Evolutionary conservation across 2,113 vertebrate genomes (phyloP).

Genomic region (Mola mola): DNA sequence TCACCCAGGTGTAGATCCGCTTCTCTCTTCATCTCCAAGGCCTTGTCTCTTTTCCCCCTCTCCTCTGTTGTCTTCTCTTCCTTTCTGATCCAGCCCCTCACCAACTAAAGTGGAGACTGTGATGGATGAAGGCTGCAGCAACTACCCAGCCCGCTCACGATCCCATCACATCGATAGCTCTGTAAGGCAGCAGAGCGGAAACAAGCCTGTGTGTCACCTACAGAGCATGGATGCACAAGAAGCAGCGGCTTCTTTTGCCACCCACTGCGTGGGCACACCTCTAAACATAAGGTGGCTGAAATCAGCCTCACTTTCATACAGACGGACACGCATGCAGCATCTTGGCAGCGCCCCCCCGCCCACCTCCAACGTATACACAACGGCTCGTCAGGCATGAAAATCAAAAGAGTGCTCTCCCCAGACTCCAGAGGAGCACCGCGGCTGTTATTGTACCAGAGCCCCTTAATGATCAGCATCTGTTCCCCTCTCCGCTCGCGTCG

Average conservation of each 20-base stretch:
- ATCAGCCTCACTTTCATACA: constrained; percentile 13
- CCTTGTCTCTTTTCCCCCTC: constrained; percentile 39
- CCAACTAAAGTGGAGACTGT: constrained; percentile 62
- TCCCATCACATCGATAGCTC: constrained; percentile 46
- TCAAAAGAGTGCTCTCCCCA: constrained; percentile 71
- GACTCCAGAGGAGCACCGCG: constrained; percentile 62
- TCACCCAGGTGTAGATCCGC: constrained; percentile 67
- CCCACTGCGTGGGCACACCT: constrained; percentile 30
- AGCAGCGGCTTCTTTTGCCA: constrained; percentile 49
- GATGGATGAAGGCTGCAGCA: constrained; percentile 72
- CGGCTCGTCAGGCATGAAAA: constrained; percentile 74
- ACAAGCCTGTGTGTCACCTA: constrained; percentile 30
- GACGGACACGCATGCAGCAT: constrained; percentile 43
- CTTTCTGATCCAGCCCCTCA: constrained; percentile 44
- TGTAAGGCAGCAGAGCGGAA: constrained; percentile 23
- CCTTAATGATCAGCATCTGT: constrained; percentile 79
- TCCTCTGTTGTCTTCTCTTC: constrained; percentile 30
- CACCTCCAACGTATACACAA: constrained; percentile 61
- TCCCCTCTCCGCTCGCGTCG: constrained; percentile 58
- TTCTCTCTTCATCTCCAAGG: constrained; percentile 26
- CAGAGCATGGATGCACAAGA: constrained; percentile 32
- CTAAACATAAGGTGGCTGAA: constrained; percentile 22
- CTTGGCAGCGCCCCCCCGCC: constrained; percentile 17
- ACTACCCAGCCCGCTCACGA: constrained; percentile 19
- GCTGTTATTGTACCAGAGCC: constrained; percentile 73